These are phyloP conservation scores for Bembecia ichneumoniformis DNA, from an alignment of 2,888 invertebrate genomes.

Conservation along the genomic window DNA sequence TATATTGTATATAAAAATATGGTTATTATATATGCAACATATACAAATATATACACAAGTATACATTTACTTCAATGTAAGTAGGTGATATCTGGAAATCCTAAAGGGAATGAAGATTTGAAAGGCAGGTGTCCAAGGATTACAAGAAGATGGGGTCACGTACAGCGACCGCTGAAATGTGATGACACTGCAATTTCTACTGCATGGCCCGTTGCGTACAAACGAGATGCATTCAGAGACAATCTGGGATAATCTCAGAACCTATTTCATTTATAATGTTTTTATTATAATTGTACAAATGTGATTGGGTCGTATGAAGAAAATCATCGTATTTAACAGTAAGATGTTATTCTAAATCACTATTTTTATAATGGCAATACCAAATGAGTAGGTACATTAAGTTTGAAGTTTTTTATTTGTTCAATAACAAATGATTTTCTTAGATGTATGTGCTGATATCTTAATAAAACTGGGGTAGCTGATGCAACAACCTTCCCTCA, in stretches of 20 bases:
- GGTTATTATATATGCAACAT: too few species aligned
- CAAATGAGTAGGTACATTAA: too few species aligned
- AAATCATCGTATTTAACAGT: too few species aligned
- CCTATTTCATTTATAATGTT: not conserved
- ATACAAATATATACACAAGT: too few species aligned
- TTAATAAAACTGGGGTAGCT: not conserved
- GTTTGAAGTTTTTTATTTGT: too few species aligned
- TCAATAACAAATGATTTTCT: too few species aligned
- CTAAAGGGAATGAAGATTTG: slow-evolving; percentile 29
- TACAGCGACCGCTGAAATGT: slow-evolving; percentile 46
- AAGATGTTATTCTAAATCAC: too few species aligned
- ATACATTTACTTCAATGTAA: too few species aligned
- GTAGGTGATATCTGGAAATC: not conserved
- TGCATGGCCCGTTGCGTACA: slow-evolving; percentile 37
- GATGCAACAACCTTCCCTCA: not conserved
- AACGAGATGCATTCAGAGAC: slow-evolving; percentile 28
- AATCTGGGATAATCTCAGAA: slow-evolving; percentile 27
- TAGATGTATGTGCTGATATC: too few species aligned
- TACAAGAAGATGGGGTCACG: slow-evolving; percentile 63
- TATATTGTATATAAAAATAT: too few species aligned
- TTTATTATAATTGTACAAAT: not conserved
- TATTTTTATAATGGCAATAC: too few species aligned
- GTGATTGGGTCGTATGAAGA: too few species aligned
- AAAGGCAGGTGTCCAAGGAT: slow-evolving; percentile 64
- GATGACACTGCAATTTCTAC: slow-evolving; percentile 60